Conservation (phyloP, 2,113 vertebrate species). For the Dinomys branickii region DNA sequence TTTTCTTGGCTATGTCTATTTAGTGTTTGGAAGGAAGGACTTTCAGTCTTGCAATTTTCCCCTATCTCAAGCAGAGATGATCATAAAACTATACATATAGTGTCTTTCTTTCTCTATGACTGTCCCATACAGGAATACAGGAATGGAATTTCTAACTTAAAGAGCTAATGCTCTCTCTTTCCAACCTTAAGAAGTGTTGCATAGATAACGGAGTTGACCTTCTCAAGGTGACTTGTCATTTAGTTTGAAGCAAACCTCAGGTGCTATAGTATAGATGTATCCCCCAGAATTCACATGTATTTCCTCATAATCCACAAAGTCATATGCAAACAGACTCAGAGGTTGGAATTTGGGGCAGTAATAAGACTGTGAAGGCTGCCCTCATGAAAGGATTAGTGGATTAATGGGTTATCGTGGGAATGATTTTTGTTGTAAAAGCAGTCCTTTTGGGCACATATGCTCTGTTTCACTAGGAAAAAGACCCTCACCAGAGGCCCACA, state of each 20-base stretch:
- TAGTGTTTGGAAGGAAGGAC: not conserved
- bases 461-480: not conserved
- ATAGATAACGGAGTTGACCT: not conserved
- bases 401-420: not conserved
- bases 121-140: not conserved
- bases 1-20: not conserved
- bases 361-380: not conserved
- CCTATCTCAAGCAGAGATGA: constrained; percentile 17
- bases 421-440: not conserved
- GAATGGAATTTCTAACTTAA: not conserved
- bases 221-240: not conserved
- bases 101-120: not conserved
- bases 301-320: not conserved
- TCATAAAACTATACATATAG: not conserved
- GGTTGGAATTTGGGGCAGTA: not conserved
- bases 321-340: not conserved
- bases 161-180: not conserved
- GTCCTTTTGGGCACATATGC: not conserved
- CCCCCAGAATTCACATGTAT: not conserved
- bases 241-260: not conserved
- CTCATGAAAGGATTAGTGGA: not conserved
- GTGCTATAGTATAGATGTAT: not conserved
- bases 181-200: not conserved
- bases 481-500: not conserved
- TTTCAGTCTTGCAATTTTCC: not conserved